Base-by-base conservation (phyloP, 2,888 invertebrate genomes). In the Blastobasis lacticolella region DNA sequence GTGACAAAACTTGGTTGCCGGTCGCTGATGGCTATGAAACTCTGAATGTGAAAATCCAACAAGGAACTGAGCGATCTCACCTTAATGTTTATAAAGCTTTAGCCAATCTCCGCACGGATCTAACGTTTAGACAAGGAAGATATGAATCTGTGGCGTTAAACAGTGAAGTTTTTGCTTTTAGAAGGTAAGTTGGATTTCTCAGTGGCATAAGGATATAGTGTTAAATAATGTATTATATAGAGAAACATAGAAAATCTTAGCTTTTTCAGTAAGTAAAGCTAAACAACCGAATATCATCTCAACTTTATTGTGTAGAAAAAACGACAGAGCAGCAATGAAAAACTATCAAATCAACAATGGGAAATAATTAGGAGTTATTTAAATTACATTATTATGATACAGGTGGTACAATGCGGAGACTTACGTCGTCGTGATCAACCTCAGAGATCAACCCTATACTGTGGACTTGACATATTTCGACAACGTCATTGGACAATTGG, bases 1-100 rank as follows among this genome's bases (percentile, higher is more conserved):
- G 78, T 5, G 69, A 73, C 0, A 86, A 81, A 50, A 91, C 94
- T 0, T 94, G 94, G 94, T 69, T 94, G 5, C 94, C 94, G 0
- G 91, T 94, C 2, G 89, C 93, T 57, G 75, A 78, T 0, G 91
- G 92, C 48, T 93, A 91, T 63, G 66, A 75, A 49, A 68, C 66
- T 0, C 64, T 92, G 0, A 94, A 94, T 67, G 84, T 94, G 9
- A 83, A 81, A 49, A 66, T 69, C 0, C 90, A 94, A 66, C 78
- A 71, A 40, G 54, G 54, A 0, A 69, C 64, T 0, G 66, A 73
- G 0, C 78, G 78, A 8, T 93, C 92, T 42, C 92, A 93, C 59
- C 90, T 91, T 49, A 90, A 90, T 50, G 75, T 93, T 1, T 94
- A 94, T 69, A 89, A 90, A 59, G 64, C 80, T 0, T 70, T 94